phyloP scores from a whole-genome alignment of 2,888 invertebrate genomes.

The Dryadula phaetusa region DNA sequence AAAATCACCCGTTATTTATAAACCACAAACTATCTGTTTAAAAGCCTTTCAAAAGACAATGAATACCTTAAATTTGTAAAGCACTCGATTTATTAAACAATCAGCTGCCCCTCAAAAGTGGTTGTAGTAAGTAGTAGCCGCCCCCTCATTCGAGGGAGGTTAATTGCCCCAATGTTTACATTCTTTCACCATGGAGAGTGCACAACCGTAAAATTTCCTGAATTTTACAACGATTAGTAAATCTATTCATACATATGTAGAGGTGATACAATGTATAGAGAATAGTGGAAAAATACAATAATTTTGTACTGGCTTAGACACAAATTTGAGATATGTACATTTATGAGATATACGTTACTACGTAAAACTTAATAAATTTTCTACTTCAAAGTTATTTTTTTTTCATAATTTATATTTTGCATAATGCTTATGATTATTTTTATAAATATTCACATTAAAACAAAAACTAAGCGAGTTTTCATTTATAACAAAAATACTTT shows the following conservation, averaged over 20 bases:
- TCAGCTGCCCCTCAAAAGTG: conserved; percentile 34
- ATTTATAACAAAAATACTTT: too few species aligned
- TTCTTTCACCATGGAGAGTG: conserved; percentile 79
- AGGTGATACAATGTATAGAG: background rate
- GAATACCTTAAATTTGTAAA: conserved; percentile 22
- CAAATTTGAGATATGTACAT: background rate
- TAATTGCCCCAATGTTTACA: conserved; percentile 66
- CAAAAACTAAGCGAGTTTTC: too few species aligned
- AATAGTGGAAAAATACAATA: background rate
- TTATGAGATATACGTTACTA: too few species aligned
- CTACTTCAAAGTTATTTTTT: too few species aligned
- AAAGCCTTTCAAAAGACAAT: conserved; percentile 10
- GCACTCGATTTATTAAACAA: conserved; percentile 28
- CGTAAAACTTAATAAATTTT: too few species aligned
- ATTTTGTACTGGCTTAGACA: background rate
- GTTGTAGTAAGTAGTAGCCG: conserved; percentile 33
- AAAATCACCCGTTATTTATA: conserved; percentile 2
- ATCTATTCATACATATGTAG: conserved; percentile 31
- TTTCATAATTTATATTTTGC: too few species aligned
- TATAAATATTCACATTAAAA: too few species aligned
- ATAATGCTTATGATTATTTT: too few species aligned
- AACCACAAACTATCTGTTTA: background rate
- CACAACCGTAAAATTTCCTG: conserved; percentile 44
- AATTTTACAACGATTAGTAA: conserved; percentile 52
- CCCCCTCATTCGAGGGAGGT: conserved; percentile 39